Evolutionary conservation across 2,797 vertebrate species (phyloP).

Genomic region (Avahi laniger): DNA sequence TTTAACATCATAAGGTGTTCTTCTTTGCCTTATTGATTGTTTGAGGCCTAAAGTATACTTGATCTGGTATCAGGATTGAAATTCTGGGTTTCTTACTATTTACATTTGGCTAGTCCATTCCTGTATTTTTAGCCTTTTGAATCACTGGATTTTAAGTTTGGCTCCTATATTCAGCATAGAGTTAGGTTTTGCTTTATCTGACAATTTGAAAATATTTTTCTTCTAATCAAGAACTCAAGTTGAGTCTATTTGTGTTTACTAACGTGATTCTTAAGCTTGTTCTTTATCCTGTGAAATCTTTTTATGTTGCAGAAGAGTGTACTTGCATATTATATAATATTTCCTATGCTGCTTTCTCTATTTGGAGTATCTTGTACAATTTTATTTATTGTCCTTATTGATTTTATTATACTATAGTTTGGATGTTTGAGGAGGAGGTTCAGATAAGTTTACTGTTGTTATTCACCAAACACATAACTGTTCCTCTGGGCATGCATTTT

Average conservation of each 20-base stretch:
- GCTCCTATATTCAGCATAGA: neutral
- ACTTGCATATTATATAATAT: neutral
- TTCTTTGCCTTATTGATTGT: neutral
- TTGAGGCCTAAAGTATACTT: neutral
- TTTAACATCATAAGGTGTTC: neutral
- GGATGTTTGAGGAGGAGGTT: neutral
- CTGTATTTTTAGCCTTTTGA: neutral
- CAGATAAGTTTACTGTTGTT: neutral
- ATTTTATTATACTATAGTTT: neutral
- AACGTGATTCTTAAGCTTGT: neutral
- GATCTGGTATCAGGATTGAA: neutral
- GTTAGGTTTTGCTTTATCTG: neutral
- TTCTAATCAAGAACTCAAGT: neutral
- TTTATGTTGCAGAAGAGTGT: neutral
- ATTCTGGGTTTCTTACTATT: neutral
- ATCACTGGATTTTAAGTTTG: neutral
- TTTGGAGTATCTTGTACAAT: neutral
- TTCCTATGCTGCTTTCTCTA: neutral
- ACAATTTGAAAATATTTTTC: neutral
- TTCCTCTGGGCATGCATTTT: neutral
- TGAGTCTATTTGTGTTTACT: neutral
- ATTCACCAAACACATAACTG: neutral
- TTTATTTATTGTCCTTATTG: neutral
- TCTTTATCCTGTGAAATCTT: neutral
- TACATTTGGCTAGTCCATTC: neutral